A percentile compares a stretch with the other conserved stretches of the same genome.
These are phyloP conservation scores for Datnioides undecimradiatus DNA, from an alignment of 2,113 vertebrate species.

Conservation along the genomic window DNA sequence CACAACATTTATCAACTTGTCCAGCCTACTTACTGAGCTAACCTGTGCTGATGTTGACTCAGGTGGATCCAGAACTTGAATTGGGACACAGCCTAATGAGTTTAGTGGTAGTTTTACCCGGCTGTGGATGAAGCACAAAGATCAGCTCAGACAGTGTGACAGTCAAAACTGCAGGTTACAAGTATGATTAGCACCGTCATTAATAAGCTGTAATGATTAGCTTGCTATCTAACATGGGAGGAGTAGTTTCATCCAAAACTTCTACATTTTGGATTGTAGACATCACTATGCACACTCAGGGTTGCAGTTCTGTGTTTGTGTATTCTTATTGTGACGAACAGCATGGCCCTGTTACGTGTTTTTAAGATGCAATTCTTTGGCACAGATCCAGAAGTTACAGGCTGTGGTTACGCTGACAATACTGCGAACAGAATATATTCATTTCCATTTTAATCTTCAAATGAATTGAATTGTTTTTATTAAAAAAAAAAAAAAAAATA, in stretches of 20 bases:
- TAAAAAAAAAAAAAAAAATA: too few relatives aligned
- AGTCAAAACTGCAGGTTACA: conserved; percentile 32
- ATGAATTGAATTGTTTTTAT: neutral
- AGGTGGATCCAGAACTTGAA: neutral
- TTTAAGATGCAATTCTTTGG: neutral
- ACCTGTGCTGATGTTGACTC: too few relatives aligned
- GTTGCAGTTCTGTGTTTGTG: conserved; percentile 1
- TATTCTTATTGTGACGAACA: neutral
- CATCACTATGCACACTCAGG: neutral
- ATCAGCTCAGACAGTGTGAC: conserved; percentile 16
- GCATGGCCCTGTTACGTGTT: conserved; percentile 5
- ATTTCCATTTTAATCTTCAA: neutral
- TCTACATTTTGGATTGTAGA: neutral
- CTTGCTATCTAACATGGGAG: conserved; percentile 12
- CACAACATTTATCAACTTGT: neutral
- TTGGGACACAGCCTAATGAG: neutral
- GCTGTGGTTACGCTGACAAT: neutral
- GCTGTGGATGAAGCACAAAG: neutral
- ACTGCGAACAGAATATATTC: neutral
- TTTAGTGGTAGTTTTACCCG: neutral
- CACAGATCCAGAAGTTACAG: neutral
- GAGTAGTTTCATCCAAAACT: conserved; percentile 21
- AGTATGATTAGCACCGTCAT: conserved; percentile 37
- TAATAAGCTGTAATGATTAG: conserved; percentile 40
- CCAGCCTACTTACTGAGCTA: neutral